These are phyloP conservation scores for Coregonus clupeaformis DNA, from an alignment of 2,113 vertebrate genomes.

Conservation along the genomic window DNA sequence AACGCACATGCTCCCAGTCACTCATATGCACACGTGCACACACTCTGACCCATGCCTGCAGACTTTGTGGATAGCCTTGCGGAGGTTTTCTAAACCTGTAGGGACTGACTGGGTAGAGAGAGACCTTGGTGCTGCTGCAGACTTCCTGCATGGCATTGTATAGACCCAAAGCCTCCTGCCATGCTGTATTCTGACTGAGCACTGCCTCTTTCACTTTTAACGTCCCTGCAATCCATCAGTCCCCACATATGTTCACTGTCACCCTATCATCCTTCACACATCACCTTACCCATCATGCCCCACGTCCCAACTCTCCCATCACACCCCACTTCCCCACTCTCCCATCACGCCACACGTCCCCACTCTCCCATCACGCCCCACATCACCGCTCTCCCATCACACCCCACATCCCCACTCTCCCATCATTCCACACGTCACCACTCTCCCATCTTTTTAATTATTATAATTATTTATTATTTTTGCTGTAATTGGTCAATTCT, in stretches of 20 bases:
- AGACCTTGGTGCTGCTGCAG: too few species aligned
- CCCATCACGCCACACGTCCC: neutral
- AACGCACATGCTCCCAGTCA: neutral
- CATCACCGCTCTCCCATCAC: neutral
- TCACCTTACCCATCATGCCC: conserved; percentile 22
- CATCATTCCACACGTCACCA: neutral
- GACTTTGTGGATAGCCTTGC: conserved; percentile 22
- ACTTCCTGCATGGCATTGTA: too few species aligned
- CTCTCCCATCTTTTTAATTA: neutral
- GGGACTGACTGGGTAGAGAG: too few species aligned
- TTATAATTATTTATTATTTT: too few species aligned
- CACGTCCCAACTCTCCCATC: neutral
- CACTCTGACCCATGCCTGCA: neutral
- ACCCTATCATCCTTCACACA: conserved; percentile 44
- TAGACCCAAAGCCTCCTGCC: neutral
- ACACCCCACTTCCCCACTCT: neutral
- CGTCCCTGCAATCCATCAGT: conserved; percentile 69
- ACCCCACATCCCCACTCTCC: neutral
- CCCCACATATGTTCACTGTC: conserved; percentile 68
- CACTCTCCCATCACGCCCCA: neutral
- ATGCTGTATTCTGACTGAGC: conserved; percentile 32
- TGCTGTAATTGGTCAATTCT: too few species aligned
- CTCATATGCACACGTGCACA: neutral
- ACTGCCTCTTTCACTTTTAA: conserved; percentile 61
- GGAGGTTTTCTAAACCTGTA: neutral